Base-by-base conservation (phyloP, 2,797 vertebrate species). In the Enteromius trimaculatus region DNA sequence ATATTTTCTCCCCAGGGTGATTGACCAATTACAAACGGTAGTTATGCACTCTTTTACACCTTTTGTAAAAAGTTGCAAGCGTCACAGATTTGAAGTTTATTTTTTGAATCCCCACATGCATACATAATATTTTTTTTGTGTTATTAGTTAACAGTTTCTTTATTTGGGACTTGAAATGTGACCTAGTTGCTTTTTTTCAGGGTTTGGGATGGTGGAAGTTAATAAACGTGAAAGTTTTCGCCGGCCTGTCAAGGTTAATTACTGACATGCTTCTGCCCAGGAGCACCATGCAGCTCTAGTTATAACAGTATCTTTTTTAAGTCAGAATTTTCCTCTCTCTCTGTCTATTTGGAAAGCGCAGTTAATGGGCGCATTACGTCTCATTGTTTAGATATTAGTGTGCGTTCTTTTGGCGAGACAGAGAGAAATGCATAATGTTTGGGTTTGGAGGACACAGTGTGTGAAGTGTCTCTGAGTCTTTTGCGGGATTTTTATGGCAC, bases 401-500 rank as follows among this genome's bases (percentile, higher is more conserved):
- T n/a, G 39, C 72, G 66, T 89, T 86, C 31, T 76, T 89, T 87
- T 23, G 90, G 91, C 79, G 60, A 29, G 81, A 86, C 39, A 47
- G 17, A 75, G 65, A 68, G 72, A 80, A 89, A 91, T 85, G 84
- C 83, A 85, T 84, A 87, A 87, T 87, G 79, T 87, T 89, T 89
- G 79, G 76, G 58, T 82, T 88, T 80, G 44, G 75, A 72, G 62
- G 44, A 86, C 78, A 79, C 80, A 78, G 77, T 83, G 23, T 84
- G 76, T 81, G 76, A 77, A 72, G 80, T 71, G 85, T 84, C 84
- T 86, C 34, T 77, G 68, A 75, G 74, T 81, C 83, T 78, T 85
- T 81, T 83, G 88, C 81, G 86, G 72, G 92, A 77, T 85, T 92
- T 86, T 92, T 86, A 81, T 76, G 87, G 90, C 90, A 90, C 92